Percentiles rank a stretch among this genome's conserved stretches.
Conservation (phyloP, 2,113 vertebrate species). For the Microcebus lehilahytsara region DNA sequence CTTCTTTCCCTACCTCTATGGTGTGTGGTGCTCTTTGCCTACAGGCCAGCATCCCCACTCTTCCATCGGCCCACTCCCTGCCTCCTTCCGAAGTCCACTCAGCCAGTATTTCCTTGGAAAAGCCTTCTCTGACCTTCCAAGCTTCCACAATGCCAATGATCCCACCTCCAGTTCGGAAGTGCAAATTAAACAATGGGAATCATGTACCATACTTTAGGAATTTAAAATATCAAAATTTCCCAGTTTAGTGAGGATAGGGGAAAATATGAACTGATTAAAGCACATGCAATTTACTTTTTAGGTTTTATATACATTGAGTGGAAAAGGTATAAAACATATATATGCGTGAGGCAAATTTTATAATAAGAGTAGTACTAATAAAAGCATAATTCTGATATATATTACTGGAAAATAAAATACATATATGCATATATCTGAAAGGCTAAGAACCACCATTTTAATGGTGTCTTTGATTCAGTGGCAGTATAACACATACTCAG, state of each 20-base stretch:
- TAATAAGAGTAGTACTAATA: not conserved
- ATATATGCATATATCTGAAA: not conserved
- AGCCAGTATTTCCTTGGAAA: not conserved
- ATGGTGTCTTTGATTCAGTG: not conserved
- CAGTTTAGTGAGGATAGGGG: not conserved
- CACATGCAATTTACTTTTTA: not conserved
- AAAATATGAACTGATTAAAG: not conserved
- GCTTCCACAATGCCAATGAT: not conserved
- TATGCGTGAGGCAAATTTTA: not conserved
- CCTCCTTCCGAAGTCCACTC: not conserved
- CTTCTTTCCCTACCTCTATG: not conserved
- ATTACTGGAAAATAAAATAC: not conserved
- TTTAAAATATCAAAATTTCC: not conserved
- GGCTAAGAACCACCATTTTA: not conserved
- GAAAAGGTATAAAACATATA: not conserved
- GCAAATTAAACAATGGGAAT: not conserved
- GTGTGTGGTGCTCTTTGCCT: not conserved
- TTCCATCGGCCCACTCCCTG: not conserved
- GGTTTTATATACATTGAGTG: not conserved
- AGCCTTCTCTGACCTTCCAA: not conserved
- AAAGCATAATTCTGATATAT: not conserved
- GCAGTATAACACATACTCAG: not conserved
- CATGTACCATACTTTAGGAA: not conserved
- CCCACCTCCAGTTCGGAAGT: not conserved
- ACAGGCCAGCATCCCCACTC: not conserved